Evolutionary conservation across 2,888 invertebrate species (phyloP), one percentile per base, ranked within the genome.

Genomic region (Drosophila quinaria): DNA sequence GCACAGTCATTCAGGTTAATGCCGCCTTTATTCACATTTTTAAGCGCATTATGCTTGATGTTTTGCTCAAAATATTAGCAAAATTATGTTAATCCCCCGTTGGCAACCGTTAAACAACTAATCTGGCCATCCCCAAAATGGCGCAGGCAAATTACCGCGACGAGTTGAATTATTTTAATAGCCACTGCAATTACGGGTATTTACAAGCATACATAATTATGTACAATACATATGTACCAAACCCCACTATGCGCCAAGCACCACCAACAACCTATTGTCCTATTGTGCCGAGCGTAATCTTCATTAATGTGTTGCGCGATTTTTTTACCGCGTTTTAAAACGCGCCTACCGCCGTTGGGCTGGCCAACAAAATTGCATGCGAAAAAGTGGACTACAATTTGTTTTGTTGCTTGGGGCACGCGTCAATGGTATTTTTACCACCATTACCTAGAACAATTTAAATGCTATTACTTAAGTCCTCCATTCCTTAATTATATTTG

Each of bases 11-110:
- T 84, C 70, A 78, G 81, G 83, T 74, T 84, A 84, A 84, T 84
- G 73, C 86, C 63, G 80, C 58, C 69, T 83, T 83, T 83, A 86
- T 86, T 80, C 70, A 80, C 67, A 78, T 70, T 81, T 83, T 78
- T 81, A 86, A 86, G 78, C 86, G 80, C 71, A 81, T 83, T 80
- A 83, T 81, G 70, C 67, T 46, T 52, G 41, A 31, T 79, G 61
- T 52, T 68, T 51, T 61, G 67, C 65, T 78, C 51, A 76, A 75
- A 78, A 81, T 78, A 83, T 83, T 78, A 78, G 78, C 70, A 55
- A 68, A 86, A 78, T 86, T 78, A 80, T 81, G 83, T 78, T 81
- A 86, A 83, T 70, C 83, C 77, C 19, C 35, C n/a, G 42, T 44
- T 59, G 70, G 61, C 47, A 55, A 41, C 35, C 42, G 50, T 61